phyloP scores from a whole-genome alignment of 1,140 invertebrate genomes.

The Drosophila cardini region DNA sequence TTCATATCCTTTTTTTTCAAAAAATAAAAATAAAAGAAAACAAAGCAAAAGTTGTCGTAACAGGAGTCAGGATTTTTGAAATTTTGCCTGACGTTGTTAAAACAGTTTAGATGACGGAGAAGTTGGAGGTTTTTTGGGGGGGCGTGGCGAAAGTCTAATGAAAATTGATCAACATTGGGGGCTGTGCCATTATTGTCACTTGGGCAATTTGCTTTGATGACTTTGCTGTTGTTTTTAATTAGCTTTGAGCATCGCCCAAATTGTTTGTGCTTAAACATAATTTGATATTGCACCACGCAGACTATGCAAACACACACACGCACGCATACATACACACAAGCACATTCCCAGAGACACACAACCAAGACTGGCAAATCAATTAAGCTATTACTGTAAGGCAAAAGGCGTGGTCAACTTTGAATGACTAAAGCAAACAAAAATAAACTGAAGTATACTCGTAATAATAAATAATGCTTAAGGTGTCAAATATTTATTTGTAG shows the following conservation, averaged over 20 bases:
- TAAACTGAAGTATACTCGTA: slow-evolving; percentile 7
- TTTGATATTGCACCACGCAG: slow-evolving; percentile 31
- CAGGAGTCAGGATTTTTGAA: slow-evolving; percentile 37
- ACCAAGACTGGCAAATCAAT: slow-evolving; percentile 18
- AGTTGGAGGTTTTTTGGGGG: background rate
- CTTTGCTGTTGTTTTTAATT: slow-evolving; percentile 46
- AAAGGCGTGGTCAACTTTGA: background rate
- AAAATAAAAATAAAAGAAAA: slow-evolving; percentile 10
- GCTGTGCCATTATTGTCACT: slow-evolving; percentile 46
- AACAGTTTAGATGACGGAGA: background rate
- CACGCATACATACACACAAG: slow-evolving; percentile 8
- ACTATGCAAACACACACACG: background rate
- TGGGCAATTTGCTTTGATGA: slow-evolving; percentile 53
- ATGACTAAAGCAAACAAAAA: slow-evolving; percentile 15
- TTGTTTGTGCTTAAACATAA: slow-evolving; percentile 37
- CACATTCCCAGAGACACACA: background rate
- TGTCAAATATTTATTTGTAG: slow-evolving; percentile 43
- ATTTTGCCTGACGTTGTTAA: slow-evolving; percentile 19
- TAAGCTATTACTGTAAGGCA: slow-evolving; percentile 1
- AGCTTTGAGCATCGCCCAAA: slow-evolving; percentile 32
- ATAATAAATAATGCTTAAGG: slow-evolving; percentile 7
- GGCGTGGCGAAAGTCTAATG: slow-evolving; percentile 39
- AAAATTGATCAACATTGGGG: slow-evolving; percentile 66
- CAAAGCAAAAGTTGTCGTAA: background rate
- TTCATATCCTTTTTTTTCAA: slow-evolving; percentile 15